Evolutionary conservation across 2,113 vertebrate genomes (phyloP).

Genomic region (Psophia crepitans): DNA sequence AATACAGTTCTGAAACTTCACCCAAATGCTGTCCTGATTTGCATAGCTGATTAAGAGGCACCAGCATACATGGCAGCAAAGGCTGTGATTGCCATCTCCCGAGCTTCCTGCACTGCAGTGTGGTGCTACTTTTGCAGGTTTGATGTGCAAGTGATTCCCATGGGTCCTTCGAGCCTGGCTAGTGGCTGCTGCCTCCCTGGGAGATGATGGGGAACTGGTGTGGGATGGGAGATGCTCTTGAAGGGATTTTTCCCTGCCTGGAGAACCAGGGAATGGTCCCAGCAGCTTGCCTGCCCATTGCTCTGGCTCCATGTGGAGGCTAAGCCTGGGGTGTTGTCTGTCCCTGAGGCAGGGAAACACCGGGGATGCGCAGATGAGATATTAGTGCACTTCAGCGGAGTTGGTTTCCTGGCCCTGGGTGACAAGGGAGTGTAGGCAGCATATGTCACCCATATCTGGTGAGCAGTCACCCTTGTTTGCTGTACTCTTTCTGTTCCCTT

Average conservation of each 20-base stretch:
- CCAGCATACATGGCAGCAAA: neutral
- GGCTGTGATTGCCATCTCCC: neutral
- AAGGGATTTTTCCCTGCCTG: neutral
- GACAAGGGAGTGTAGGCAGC: neutral
- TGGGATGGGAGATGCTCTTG: neutral
- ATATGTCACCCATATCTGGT: neutral
- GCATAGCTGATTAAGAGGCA: neutral
- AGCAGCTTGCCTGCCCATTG: rapidly evolving
- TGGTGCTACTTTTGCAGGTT: neutral
- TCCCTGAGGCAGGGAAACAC: neutral
- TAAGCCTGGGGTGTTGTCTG: neutral
- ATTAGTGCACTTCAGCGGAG: neutral
- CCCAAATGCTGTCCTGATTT: neutral
- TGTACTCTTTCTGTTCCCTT: neutral
- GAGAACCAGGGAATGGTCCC: neutral
- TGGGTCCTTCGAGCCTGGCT: neutral
- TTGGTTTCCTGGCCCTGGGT: neutral
- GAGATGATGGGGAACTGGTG: neutral
- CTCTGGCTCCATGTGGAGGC: neutral
- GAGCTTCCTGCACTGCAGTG: neutral
- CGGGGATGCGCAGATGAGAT: neutral
- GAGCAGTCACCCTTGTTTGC: neutral
- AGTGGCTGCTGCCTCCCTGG: neutral
- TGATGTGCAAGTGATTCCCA: neutral
- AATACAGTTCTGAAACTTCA: neutral